Conservation (phyloP, 2,113 vertebrate genomes). For the Calcarius ornatus region DNA sequence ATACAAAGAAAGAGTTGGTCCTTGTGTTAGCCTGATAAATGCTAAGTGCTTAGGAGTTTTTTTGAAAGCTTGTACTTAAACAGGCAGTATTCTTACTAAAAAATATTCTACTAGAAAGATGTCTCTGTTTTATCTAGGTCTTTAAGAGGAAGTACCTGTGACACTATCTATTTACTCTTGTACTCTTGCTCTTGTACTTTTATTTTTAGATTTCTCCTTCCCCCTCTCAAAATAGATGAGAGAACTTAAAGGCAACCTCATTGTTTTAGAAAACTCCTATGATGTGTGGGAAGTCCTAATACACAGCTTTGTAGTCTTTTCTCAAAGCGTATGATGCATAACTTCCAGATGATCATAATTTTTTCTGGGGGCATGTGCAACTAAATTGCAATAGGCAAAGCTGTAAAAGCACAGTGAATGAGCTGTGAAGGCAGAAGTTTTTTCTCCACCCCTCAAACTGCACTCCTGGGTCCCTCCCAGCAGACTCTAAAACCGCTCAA, state of each 20-base stretch:
- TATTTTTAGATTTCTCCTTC: constrained; percentile 23
- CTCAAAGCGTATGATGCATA: rapidly evolving
- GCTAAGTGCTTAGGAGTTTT: background rate
- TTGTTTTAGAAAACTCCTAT: background rate
- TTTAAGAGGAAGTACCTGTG: constrained; percentile 30
- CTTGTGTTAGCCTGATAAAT: background rate
- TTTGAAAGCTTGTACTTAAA: background rate
- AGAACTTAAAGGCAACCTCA: background rate
- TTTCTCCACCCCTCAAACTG: background rate
- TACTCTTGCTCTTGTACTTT: background rate
- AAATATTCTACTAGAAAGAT: background rate
- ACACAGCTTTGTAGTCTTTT: background rate
- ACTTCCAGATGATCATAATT: background rate
- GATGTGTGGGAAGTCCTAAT: background rate
- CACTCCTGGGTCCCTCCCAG: background rate
- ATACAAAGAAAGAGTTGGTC: background rate
- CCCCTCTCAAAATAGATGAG: background rate
- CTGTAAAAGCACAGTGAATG: background rate
- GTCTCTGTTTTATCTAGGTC: constrained; percentile 8
- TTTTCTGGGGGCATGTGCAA: background rate
- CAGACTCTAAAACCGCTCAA: background rate
- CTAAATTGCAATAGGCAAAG: background rate
- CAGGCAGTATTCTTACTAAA: background rate
- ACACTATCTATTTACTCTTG: constrained; percentile 14
- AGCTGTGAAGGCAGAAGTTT: background rate